phyloP scores from a whole-genome alignment of 2,888 invertebrate genomes.

The Aphidius colemani region DNA sequence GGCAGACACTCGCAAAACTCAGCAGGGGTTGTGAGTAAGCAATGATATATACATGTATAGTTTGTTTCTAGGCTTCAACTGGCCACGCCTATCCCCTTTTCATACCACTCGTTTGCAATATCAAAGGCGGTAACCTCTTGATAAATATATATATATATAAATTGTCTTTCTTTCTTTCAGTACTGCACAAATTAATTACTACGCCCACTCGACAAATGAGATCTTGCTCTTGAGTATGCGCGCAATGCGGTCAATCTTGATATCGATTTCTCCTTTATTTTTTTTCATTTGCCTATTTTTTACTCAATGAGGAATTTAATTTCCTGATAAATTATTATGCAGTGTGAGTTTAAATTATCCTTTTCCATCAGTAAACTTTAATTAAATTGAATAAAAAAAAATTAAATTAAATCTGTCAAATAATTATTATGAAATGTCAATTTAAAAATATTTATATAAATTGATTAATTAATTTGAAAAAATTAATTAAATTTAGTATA shows the following conservation, averaged over 20 bases:
- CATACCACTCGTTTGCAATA: conserved; percentile 39
- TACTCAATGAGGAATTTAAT: no score
- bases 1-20: conserved; percentile 22
- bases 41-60: conserved; percentile 32
- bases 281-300: no score
- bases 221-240: conserved; percentile 26
- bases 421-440: no score
- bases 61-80: conserved; percentile 55
- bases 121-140: conserved; percentile 54
- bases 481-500: no score
- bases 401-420: no score
- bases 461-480: no score
- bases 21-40: conserved; percentile 36
- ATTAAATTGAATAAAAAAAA: no score
- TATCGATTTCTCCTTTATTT: conserved; percentile 19
- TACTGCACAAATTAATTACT: conserved; percentile 50
- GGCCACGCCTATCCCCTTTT: conserved; percentile 58
- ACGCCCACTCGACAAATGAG: conserved; percentile 56
- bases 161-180: conserved; percentile 20
- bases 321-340: no score
- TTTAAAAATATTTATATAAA: no score
- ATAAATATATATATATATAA: conserved; percentile 12
- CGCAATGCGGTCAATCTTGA: conserved; percentile 30
- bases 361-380: no score
- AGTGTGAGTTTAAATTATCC: no score